Evolutionary conservation across 2,888 invertebrate species (phyloP), one percentile per base, ranked within the genome.

Genomic region (Microplitis manilae): DNA sequence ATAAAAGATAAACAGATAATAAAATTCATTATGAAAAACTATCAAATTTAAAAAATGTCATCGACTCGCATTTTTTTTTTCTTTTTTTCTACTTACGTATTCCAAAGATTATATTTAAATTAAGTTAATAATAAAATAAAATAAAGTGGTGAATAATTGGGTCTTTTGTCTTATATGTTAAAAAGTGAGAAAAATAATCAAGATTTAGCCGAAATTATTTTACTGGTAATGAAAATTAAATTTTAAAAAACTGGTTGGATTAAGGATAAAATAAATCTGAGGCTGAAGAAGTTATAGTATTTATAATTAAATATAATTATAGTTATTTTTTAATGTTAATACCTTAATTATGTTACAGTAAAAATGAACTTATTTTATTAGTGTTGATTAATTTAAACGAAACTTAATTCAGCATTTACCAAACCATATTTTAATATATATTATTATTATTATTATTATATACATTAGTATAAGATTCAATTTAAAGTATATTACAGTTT

Each of bases 281-380:
- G 30, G n/a, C n/a, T 67, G 6, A n/a, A 20, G 67, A n/a, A 20
- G 67, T 5, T 38, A 30, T n/a, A 39, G 40, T 68, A 15, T 17
- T 67, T 15, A 68, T 38, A 50, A 39, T 67, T 67, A n/a, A 17
- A 67, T 30, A 67, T 30, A 17, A 67, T 61, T 81, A 79, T 85
- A 85, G 74, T 83, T 82, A 86, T 86, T 81, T 83, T 81, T 85
- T 7, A 65, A 40, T 50, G 84, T 86, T 84, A 81, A 83, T 84
- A 84, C 77, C 78, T 83, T 83, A 83, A 85, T 85, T 86, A 83
- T 80, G 85, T 86, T 85, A 82, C 80, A 83, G 82, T 84, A 82
- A 83, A 83, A 87, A 83, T 81, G 86, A 89, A 88, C 88, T 89
- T 89, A 88, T 89, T 88, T 89, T 89, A 86, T 85, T 88, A 87